phyloP scores from a whole-genome alignment of 1,140 invertebrate species.

The Penaeus japonicus region DNA sequence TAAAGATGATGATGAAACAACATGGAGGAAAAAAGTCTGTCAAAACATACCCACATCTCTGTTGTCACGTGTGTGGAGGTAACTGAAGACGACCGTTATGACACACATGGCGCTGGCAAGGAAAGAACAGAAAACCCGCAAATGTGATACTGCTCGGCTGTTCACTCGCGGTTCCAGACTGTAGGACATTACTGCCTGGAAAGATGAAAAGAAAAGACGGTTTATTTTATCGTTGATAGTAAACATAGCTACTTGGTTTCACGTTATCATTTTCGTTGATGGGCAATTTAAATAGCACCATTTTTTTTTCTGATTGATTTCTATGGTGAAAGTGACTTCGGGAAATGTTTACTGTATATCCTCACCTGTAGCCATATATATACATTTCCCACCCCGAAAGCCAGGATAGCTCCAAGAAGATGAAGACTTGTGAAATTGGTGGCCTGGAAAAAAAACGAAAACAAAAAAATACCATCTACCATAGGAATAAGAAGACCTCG shows the following conservation, averaged over 20 bases:
- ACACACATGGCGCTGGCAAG: neutral
- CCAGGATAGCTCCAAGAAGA: constrained; percentile 29
- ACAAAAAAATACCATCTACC: no score
- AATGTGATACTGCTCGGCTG: neutral
- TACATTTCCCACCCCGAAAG: constrained; percentile 37
- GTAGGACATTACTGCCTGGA: neutral
- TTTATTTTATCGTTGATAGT: no score
- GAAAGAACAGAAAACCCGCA: neutral
- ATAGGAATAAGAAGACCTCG: no score
- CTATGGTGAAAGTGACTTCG: no score
- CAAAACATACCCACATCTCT: neutral
- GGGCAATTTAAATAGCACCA: no score
- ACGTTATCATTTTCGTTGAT: no score
- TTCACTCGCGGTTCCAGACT: neutral
- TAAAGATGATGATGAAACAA: neutral
- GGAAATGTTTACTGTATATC: neutral
- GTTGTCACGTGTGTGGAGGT: neutral
- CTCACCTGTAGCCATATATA: constrained; percentile 47
- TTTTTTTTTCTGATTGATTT: no score
- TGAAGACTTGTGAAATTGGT: constrained; percentile 10
- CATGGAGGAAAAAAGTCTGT: no score
- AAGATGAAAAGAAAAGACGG: no score
- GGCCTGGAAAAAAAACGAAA: neutral
- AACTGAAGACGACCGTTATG: neutral
- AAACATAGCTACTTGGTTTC: no score